Base-by-base conservation (phyloP, 2,113 vertebrate species). In the Halcyon senegalensis region DNA sequence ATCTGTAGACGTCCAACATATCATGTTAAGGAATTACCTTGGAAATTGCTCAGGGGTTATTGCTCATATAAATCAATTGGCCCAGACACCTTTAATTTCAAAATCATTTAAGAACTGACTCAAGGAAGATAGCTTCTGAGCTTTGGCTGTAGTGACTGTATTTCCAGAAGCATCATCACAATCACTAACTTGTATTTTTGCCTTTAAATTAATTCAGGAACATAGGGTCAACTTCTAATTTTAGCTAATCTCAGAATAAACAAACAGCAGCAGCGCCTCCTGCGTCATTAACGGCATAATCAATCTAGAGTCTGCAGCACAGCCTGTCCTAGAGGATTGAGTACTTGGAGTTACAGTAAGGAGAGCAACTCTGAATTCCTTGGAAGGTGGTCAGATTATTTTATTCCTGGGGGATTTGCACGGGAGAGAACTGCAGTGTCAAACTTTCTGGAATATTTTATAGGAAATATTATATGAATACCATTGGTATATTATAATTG, bases 191-290 rank as follows among this genome's bases (percentile, higher is more conserved):
- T 76, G 44, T 41, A 63, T 87, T 94, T 89, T 89, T 84, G n/a
- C 21, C 16, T 91, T 78, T 37, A 88, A 89, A 84, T 85, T 74
- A 53, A 73, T 87, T 84, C 55, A 67, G 62, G 60, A 89, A 76
- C 70, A 76, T 9, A 46, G 74, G 20, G 39, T 82, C 76, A 94
- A 53, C 39, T 93, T 93, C 95, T 94, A 83, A 95, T 95, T 94
- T 97, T 96, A 97, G 77, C 77, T 87, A 74, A 75, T 56, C 53
- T 69, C 53, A 53, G 66, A 87, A 93, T 28, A 91, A 94, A 95
- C 63, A 94, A 87, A 79, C 16, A 73, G 30, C 73, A 92, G 63
- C 60, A 77, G 53, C 83, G 35, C 48, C 37, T 87, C 30, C 76
- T 96, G 76, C 9, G 0, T 82, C 80, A 93, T 76, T 86, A 84